Percentiles rank a stretch among this genome's conserved stretches.
phyloP scores from a whole-genome alignment of 2,797 vertebrate species.

The Okamejei kenojei region DNA sequence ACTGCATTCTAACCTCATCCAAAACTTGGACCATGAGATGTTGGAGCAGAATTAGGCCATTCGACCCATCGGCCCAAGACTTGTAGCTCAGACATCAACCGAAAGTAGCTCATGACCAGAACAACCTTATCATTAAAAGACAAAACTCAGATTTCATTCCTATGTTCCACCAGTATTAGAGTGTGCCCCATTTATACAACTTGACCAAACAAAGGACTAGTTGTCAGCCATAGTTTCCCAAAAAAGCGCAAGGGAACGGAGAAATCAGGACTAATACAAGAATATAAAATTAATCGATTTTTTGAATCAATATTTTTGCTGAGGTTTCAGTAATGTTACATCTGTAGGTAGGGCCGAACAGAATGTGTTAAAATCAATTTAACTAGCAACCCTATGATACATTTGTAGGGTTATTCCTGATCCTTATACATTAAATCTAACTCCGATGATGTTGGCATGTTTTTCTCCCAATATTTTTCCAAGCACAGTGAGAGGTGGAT shows the following conservation, averaged over 20 bases:
- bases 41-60: too few species aligned
- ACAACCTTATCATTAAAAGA: background rate
- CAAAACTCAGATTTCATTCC: background rate
- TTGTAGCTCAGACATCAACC: background rate
- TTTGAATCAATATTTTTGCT: background rate
- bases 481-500: background rate
- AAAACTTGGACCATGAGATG: background rate
- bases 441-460: background rate
- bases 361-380: background rate
- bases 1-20: background rate
- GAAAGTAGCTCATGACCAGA: background rate
- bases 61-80: background rate
- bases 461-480: background rate
- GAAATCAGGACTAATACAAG: background rate
- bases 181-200: background rate
- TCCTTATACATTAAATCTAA: background rate
- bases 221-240: background rate
- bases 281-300: background rate
- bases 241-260: background rate
- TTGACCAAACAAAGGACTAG: background rate
- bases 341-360: background rate
- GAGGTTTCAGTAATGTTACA: background rate
- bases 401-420: background rate
- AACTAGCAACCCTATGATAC: background rate
- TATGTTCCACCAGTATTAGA: background rate